Conservation (phyloP, 2,888 invertebrate species). For the Eupithecia subfuscata region DNA sequence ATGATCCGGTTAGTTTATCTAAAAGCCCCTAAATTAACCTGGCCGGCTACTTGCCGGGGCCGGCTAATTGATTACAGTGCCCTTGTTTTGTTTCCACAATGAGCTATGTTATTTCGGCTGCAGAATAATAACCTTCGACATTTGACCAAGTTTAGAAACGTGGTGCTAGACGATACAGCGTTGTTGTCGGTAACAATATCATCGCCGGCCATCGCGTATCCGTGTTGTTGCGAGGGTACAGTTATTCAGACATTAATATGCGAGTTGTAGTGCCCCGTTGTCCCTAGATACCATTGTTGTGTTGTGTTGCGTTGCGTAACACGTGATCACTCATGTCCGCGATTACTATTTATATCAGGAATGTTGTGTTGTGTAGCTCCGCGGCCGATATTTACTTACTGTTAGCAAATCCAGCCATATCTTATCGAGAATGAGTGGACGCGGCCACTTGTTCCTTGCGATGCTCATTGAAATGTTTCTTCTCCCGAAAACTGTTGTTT, state of each 20-base stretch:
- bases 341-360: constrained; percentile 8
- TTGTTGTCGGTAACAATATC: not conserved
- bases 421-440: not conserved
- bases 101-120: not conserved
- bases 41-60: constrained; percentile 2
- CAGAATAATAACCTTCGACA: not conserved
- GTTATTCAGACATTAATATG: constrained; percentile 23
- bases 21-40: constrained; percentile 14
- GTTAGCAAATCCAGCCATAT: not conserved
- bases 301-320: constrained; percentile 31
- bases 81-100: not conserved
- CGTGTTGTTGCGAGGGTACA: constrained; percentile 21
- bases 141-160: not conserved
- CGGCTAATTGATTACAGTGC: constrained; percentile 4
- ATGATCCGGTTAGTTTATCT: constrained; percentile 24
- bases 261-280: constrained; percentile 24
- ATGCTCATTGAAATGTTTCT: constrained; percentile 15
- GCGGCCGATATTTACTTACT: not conserved
- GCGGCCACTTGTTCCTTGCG: not conserved
- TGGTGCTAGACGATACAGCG: not conserved
- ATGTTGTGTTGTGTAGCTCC: not conserved
- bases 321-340: constrained; percentile 24
- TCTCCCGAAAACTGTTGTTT: constrained; percentile 31
- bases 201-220: not conserved
- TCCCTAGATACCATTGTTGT: constrained; percentile 31